Base-by-base conservation (phyloP, 2,113 vertebrate species). In the Canis aureus region DNA sequence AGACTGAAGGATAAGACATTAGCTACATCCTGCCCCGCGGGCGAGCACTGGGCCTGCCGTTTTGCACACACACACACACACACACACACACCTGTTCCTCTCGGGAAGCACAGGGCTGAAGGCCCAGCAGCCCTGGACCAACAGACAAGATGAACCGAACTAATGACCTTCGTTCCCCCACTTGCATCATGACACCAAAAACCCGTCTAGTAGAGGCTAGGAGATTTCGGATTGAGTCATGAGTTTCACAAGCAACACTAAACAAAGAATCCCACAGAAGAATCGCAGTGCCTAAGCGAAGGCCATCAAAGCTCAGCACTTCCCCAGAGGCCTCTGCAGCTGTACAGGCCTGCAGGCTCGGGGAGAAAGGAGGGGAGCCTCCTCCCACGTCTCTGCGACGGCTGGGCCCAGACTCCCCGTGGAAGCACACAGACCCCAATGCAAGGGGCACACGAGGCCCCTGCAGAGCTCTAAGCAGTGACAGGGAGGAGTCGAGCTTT, bases 251-350 rank as follows among this genome's bases (percentile, higher is more conserved):
- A 25, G 8, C 55, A 64, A 79, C 32, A 64, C 11, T 6, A 7
- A 92, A 91, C 83, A 80, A 84, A 96, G 67, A 85, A 67, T 87
- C n/a, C 35, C 81, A 66, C 19, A 89, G n/a, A 92, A 83, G 67
- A 94, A 91, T 71, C 20, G 16, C 8, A 10, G 35, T 60, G 38
- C 53, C 53, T 71, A 66, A 93, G 74, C 67, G 83, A 94, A 95
- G 64, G 8, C 22, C 38, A 76, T 53, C 11, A 86, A 74, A 81
- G 32, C 57, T 79, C 59, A 85, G n/a, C 57, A 59, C 57, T 90
- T 95, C 62, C 19, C 64, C 27, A 3, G 80, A 66, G 35, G 84
- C 49, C 67, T 91, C 55, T 90, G 19, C 17, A 67, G 32, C 49
- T 87, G 20, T 38, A 66, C 83, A 95, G 62, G 91, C 53, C 15